Base-by-base conservation (phyloP, 2,797 vertebrate species). In the Urophycis tenuis region DNA sequence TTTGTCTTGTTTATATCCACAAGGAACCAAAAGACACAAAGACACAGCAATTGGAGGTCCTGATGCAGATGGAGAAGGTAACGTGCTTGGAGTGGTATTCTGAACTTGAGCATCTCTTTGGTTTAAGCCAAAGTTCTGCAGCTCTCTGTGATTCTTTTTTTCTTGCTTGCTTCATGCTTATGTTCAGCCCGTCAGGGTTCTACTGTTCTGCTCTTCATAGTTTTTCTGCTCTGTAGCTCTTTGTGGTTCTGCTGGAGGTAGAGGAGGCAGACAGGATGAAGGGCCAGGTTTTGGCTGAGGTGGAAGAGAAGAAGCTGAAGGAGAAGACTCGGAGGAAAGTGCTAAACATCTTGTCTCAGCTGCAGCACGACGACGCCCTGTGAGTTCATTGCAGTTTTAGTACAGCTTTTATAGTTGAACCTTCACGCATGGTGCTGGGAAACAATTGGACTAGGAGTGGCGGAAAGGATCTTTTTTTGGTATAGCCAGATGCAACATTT, bases 1-100 rank as follows among this genome's bases (percentile, higher is more conserved):
- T n/a, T 75, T 2, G 70, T 9, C 11, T 41, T 30, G 12, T 22
- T 33, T 22, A 29, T 0, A 75, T 3, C 31, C 78, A 72, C 29
- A 81, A 94, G 92, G 94, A 94, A 74, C 89, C 86, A 2, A 95
- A 95, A 88, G 94, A 94, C n/a, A 80, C 85, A 3, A 92, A 92
- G 79, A 93, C 93, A 64, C 95, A 96, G 80, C 91, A 93, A 72
- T 89, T 98, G 39, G 90, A 93, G 34, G 88, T 96, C 0, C 93
- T 98, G 33, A 91, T 93, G 85, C 93, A 90, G 87, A 94, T 97
- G 0, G 97, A 98, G 91, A 95, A 94, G 94, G 97, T 97, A 82
- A 75, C n/a, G 5, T 3, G 2, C 7, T 75, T 32, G 10, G 69
- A 15, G 36, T 29, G 14, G 32, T 71, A 31, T 17, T 31, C 31